Base-by-base conservation (phyloP, 1,140 invertebrate genomes). In the Branchinecta lynchi region DNA sequence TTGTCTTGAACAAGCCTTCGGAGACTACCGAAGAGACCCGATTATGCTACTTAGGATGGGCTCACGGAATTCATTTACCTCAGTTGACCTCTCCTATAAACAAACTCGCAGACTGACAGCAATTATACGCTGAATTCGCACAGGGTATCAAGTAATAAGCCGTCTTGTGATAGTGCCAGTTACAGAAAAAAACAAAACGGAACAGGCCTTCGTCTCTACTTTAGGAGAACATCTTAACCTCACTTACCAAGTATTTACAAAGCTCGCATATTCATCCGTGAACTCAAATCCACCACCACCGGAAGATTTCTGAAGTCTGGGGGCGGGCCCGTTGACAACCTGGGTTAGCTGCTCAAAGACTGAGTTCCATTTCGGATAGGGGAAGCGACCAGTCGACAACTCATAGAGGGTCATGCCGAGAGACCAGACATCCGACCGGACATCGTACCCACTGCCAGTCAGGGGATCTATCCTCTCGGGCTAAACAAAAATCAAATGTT, bases 351-450 rank as follows among this genome's bases (percentile, higher is more conserved):
- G 91, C 83, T 98, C 93, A 83, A 98, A 97, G 80, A 96, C 93
- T 77, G 91, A 95, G 79, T 90, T 90, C 79, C 93, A 97, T 77
- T 92, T 87, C 78, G 86, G 85, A 80, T 97, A 98, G 0, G 94
- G 95, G 79, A 92, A 93, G 72, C 86, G 85, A 71, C 89, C 90
- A 20, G 89, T 92, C 68, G 90, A 90, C 76, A 93, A 80, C 83
- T 96, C 93, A 73, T 98, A 92, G 75, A 98, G 82, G 66, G 95
- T 96, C 73, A 99, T 97, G 74, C 96, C 96, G 71, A 99, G 83
- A 77, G 93, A 96, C 96, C 96, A 99, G 32, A 99, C 95, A 82
- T 99, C 96, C 17, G 96, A 94, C 74, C 96, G 84, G 75, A 98
- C 96, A 81, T 99, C 96, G 78, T 98, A 98, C 78, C 95, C 92